Evolutionary conservation across 2,113 vertebrate species (phyloP), one percentile per base, ranked within the genome.

Genomic region (Larimichthys polyactis): DNA sequence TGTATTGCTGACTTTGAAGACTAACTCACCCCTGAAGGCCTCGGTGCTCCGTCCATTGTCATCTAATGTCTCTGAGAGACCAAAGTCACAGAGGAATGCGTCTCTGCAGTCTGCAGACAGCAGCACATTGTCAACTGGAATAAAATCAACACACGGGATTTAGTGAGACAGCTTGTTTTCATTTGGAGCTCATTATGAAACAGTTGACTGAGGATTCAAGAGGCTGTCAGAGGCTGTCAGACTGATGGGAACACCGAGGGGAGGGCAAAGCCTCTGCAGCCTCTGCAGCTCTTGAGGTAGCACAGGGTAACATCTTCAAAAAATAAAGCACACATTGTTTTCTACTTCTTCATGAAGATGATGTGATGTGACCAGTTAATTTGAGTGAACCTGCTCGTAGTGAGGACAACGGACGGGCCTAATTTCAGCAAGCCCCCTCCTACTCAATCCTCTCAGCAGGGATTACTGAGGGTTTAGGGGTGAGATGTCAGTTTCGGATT

Each of bases 81-180:
- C 98, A 7, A 99, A 99, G 93, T 99, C 98, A 44, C 98, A 98
- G 72, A 99, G 96, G 73, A 96, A 97, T 4, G 95, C 96, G 6
- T 95, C 94, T 87, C 92, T 96, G 51, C 97, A 96, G 19, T 98
- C 96, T 0, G 93, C 94, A 15, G 97, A 98, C 90, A 99, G 94
- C 79, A 99, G 95, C 85, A 99, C 95, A 0, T 99, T 99, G 93
- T 99, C 98, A 76, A 96, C 98, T 99, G 95, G 51, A 94, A 86
- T 77, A 75, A 81, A 90, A 86, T 52, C 84, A 81, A 90, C 49
- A 94, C 44, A 48, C 16, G 57, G 55, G 75, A 84, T 89, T 82
- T 11, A 63, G 71, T 29, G 48, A 54, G 75, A 88, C 59, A 66
- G 85, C 82, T 78, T 79, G 83, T 89, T 89, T 85, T 89, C 83